phyloP scores from a whole-genome alignment of 2,797 vertebrate genomes.

The Thaleichthys pacificus region DNA sequence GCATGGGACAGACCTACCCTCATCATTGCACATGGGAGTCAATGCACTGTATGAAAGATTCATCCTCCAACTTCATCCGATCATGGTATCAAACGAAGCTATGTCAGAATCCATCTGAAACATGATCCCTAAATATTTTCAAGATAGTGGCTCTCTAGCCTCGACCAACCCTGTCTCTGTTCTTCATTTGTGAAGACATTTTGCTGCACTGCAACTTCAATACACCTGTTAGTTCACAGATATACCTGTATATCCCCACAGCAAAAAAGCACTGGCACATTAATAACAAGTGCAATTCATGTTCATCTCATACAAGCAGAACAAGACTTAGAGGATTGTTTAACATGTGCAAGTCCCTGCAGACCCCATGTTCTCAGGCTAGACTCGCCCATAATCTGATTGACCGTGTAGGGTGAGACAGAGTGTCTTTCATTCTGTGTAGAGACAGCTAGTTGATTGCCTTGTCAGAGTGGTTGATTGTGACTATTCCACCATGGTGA shows the following conservation, averaged over 20 bases:
- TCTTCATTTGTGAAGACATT: neutral
- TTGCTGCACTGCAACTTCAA: conserved; percentile 14
- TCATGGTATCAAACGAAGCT: neutral
- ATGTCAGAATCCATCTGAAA: too few relatives aligned
- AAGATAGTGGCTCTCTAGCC: too few relatives aligned
- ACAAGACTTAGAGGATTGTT: neutral
- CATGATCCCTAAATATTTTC: too few relatives aligned
- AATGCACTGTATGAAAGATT: neutral
- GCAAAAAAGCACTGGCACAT: neutral
- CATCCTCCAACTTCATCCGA: neutral
- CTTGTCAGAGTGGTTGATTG: too few relatives aligned
- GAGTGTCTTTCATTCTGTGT: neutral
- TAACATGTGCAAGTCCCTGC: neutral
- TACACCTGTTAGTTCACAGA: neutral
- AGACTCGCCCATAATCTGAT: neutral
- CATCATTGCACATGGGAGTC: neutral
- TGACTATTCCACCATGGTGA: too few relatives aligned
- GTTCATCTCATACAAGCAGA: too few relatives aligned
- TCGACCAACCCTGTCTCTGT: neutral
- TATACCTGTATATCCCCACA: neutral
- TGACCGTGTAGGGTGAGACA: neutral
- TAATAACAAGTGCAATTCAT: too few relatives aligned
- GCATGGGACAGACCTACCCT: neutral
- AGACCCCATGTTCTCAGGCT: neutral
- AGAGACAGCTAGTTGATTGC: neutral